phyloP scores from a whole-genome alignment of 2,113 vertebrate genomes.

The Cisticola juncidis region DNA sequence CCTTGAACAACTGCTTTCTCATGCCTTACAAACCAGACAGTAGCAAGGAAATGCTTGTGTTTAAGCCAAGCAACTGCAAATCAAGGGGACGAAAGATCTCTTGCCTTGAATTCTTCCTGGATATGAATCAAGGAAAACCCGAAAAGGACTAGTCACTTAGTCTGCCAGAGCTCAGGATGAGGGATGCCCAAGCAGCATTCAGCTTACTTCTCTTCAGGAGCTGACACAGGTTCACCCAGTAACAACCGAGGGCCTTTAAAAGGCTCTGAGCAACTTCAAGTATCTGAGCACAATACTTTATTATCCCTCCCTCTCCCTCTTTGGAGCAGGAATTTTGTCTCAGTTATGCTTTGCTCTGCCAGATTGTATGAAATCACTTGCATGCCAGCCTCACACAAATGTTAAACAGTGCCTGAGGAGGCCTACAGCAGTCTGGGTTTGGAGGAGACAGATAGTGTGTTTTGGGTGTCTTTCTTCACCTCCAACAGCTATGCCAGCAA shows the following conservation, averaged over 20 bases:
- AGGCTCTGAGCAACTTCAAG: neutral
- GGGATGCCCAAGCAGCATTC: neutral
- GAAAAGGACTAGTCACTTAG: neutral
- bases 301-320: neutral
- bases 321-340: neutral
- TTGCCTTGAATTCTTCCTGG: neutral
- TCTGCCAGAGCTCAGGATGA: neutral
- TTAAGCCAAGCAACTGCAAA: neutral
- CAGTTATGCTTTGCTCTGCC: constrained; percentile 4
- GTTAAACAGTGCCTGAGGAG: constrained; percentile 5
- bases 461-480: neutral
- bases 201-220: neutral
- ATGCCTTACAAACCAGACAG: neutral
- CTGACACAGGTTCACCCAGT: neutral
- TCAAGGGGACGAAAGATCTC: neutral
- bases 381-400: neutral
- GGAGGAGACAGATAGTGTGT: neutral
- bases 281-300: neutral
- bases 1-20: neutral
- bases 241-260: neutral
- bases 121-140: neutral
- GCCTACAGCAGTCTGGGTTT: neutral
- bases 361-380: neutral
- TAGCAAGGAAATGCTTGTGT: neutral
- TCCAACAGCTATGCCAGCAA: neutral